These are phyloP conservation scores for Paramuricea clavata DNA, from an alignment of 92 coral and sea anemone species.

Conservation along the genomic window DNA sequence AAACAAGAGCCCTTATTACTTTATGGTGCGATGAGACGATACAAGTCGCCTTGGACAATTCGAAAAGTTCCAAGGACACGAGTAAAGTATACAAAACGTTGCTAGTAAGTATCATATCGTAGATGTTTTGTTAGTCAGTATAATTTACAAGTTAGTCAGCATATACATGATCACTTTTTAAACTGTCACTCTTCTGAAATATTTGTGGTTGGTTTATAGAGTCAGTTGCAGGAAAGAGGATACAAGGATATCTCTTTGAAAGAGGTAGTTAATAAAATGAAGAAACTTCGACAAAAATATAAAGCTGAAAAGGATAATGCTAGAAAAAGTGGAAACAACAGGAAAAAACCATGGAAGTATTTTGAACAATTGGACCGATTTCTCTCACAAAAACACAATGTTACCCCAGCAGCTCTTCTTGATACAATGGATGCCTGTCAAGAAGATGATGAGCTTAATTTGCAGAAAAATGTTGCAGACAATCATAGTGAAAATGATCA, in stretches of 20 bases:
- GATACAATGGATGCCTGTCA: neutral
- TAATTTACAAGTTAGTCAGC: neutral
- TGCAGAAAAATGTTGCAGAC: no score
- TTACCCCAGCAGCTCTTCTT: neutral
- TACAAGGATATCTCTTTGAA: neutral
- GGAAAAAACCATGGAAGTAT: neutral
- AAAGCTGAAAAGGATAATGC: neutral
- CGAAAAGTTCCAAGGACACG: slow-evolving; percentile 60
- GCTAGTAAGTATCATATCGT: neutral
- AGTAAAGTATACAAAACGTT: slow-evolving; percentile 46
- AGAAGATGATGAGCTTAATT: no score
- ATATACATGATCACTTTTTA: neutral
- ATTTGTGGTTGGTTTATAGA: neutral
- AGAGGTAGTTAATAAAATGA: neutral
- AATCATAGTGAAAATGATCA: no score
- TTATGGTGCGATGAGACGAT: neutral
- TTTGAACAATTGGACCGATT: neutral
- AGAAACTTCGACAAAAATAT: neutral
- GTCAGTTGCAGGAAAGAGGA: neutral
- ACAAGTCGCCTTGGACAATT: slow-evolving; percentile 37
- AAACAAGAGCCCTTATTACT: neutral
- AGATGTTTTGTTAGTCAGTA: neutral
- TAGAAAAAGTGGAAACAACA: neutral
- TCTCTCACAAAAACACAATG: neutral
- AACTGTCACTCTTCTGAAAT: neutral